These are phyloP conservation scores for Acleris sparsana DNA, from an alignment of 2,888 invertebrate species.

Conservation along the genomic window DNA sequence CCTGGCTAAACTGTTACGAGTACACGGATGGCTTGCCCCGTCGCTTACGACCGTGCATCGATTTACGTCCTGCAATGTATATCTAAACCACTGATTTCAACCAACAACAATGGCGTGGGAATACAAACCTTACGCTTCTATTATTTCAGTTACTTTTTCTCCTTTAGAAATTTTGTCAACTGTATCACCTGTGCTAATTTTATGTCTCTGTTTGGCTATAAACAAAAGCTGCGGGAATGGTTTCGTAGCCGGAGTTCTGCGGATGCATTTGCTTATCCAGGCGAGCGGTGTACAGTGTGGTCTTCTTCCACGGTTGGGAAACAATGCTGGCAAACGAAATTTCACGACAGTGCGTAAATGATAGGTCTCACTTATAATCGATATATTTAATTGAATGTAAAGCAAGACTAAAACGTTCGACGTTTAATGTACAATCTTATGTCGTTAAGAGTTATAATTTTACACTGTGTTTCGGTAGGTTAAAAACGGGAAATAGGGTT, in stretches of 20 bases:
- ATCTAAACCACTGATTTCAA: conserved; percentile 19
- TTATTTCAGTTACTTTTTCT: conserved; percentile 1
- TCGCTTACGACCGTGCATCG: conserved; percentile 46
- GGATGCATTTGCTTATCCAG: conserved; percentile 34
- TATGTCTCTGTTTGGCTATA: conserved; percentile 32
- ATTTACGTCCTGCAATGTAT: conserved; percentile 53
- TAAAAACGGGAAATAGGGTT: no score
- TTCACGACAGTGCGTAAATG: neutral
- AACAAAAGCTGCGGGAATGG: conserved; percentile 27
- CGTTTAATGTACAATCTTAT: no score
- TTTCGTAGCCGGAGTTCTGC: conserved; percentile 31
- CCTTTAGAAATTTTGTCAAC: conserved; percentile 21
- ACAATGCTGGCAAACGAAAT: conserved; percentile 14
- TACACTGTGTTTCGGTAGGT: no score
- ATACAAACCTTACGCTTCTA: conserved; percentile 12
- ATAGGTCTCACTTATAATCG: no score
- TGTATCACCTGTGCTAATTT: conserved; percentile 29
- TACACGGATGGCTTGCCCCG: conserved; percentile 63
- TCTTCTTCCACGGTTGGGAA: conserved; percentile 15
- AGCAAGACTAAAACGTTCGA: no score
- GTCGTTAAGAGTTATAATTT: no score
- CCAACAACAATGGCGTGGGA: conserved; percentile 6
- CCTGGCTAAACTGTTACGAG: conserved; percentile 59
- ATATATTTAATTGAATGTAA: no score
- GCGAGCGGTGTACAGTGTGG: conserved; percentile 19